A percentile compares a stretch with the other conserved stretches of the same genome.
Evolutionary conservation across 2,113 vertebrate species (phyloP).

Genomic region (Rhea pennata): DNA sequence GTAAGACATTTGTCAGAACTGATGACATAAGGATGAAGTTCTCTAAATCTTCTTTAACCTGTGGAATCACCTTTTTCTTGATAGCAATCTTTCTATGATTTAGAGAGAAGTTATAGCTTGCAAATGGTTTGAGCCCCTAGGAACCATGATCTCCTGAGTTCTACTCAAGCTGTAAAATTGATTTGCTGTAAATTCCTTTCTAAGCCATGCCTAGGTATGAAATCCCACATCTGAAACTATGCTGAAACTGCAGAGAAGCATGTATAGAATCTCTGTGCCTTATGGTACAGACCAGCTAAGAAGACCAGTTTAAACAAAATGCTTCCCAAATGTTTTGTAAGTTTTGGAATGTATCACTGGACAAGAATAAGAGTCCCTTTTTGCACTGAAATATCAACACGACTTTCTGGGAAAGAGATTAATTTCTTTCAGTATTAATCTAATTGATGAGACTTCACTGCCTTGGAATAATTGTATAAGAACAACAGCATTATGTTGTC

Average conservation of each 20-base stretch:
- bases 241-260: neutral
- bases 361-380: neutral
- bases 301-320: neutral
- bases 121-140: neutral
- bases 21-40: slow-evolving; percentile 7
- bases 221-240: neutral
- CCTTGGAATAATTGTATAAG: neutral
- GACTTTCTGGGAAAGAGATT: neutral
- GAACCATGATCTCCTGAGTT: neutral
- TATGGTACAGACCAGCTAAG: neutral
- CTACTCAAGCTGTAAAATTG: neutral
- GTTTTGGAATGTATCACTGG: neutral
- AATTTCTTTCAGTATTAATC: neutral
- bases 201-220: neutral
- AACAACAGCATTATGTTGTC: rapidly evolving
- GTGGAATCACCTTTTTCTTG: slow-evolving; percentile 11
- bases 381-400: neutral
- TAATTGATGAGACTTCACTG: neutral
- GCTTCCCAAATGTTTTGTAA: neutral
- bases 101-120: neutral
- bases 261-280: neutral
- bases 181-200: neutral
- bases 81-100: neutral
- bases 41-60: slow-evolving; percentile 28
- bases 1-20: slow-evolving; percentile 25